Evolutionary conservation across 2,888 invertebrate species (phyloP), one percentile per base, ranked within the genome.

Genomic region (Lasioglossum pauxillum): DNA sequence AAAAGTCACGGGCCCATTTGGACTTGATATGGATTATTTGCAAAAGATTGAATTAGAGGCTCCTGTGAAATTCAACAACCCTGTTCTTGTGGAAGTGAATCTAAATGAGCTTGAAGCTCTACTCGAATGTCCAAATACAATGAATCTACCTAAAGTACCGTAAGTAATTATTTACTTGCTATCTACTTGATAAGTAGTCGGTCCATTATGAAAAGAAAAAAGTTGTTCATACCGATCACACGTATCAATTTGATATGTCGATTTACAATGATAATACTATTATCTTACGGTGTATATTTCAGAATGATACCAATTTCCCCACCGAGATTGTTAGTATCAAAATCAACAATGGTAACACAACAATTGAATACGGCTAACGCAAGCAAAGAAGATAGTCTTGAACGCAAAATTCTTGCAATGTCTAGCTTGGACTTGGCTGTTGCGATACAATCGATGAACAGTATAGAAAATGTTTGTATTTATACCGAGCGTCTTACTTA

Each of bases 1-100:
- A 8, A 94, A 94, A 73, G 94, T 96, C 7, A 96, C 96, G 0
- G 98, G 98, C 35, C 98, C 98, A 41, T 98, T 98, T 95, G 97
- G 97, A 0, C 96, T 98, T 75, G 98, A 98, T 94, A 96, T 97
- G 31, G 96, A 97, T 82, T 96, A 98, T 85, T 96, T 98, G 90
- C 96, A 97, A 49, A 96, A 96, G 90, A 96, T 98, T 76, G 98
- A 98, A 94, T 86, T 90, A 27, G 93, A 89, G 73, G 94, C 94
- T 3, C 95, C 95, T 5, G 95, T 94, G 7, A 94, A 94, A 84
- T 94, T 93, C 87, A 92, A 92, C 78, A 93, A 94, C 86, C 95
- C 95, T 10, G 93, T 95, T 85, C 94, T 96, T 64, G 91, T 95
- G 46, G 95, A 96, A 64, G 93, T 94, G 23, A 92, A 89, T 80